Base-by-base conservation (phyloP, 1,140 invertebrate genomes). In the Thaumetopoea pityocampa region DNA sequence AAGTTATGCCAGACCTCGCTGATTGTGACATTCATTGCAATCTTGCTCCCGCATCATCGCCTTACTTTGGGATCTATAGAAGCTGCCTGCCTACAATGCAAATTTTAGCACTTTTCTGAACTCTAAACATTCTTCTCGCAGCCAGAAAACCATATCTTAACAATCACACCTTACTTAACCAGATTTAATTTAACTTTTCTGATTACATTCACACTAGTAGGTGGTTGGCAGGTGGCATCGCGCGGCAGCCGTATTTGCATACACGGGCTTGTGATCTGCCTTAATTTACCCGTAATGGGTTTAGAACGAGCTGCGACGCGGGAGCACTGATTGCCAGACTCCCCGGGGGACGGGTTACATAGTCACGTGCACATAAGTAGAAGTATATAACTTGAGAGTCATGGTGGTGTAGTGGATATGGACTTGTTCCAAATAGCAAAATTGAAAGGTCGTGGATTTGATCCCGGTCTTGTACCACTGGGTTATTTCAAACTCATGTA, bases 261-360 rank as follows among this genome's bases (percentile, higher is more conserved):
- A 67, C 53, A 46, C 7, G 41, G 56, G 48, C 59, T 62, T 65
- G 58, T 62, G 70, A 74, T 68, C 49, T 64, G 46, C 52, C 67
- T 76, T 80, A 78, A 80, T 80, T 78, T 78, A 76, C 62, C 69
- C 62, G 61, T 80, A 80, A 80, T 80, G 69, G 71, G 51, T 76
- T 71, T 64, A 52, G 53, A 71, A 73, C 67, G 67, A 73, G 62
- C 58, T 55, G 60, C 52, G 66, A 69, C n/a, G 56, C 58, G 63
- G 59, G 58, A 56, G 43, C 64, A 63, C 57, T 76, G 72, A 78
- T 81, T 81, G 71, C 67, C 58, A 78, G 67, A 78, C 69, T 73
- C 76, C 67, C 71, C 11, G 15, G 69, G 41, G 70, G 55, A 35
- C 29, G 37, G n/a, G 15, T 29, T 28, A 11, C 32, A n/a, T n/a